Percentiles rank a stretch among this genome's conserved stretches.
phyloP scores from a whole-genome alignment of 2,797 vertebrate species.

The Lagodon rhomboides region DNA sequence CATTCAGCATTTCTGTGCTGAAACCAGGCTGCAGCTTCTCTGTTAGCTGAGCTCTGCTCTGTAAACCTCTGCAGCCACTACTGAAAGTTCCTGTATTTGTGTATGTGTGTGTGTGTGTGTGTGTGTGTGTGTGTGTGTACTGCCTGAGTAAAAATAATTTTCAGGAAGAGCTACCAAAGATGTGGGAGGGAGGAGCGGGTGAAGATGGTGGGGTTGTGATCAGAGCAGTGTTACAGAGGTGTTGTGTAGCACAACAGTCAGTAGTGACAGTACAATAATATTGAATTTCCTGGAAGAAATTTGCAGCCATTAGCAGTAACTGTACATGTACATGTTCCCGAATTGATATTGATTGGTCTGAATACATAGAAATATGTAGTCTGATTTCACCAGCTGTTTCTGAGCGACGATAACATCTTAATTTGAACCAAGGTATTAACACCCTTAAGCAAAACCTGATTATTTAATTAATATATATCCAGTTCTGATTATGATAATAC shows the following conservation, averaged over 20 bases:
- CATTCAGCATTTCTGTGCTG: slow-evolving; percentile 43
- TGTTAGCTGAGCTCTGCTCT: slow-evolving; percentile 27
- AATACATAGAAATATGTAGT: neutral
- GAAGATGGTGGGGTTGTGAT: slow-evolving; percentile 1
- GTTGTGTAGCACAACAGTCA: slow-evolving; percentile 16
- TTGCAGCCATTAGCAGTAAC: slow-evolving; percentile 19
- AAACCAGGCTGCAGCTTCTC: slow-evolving; percentile 19
- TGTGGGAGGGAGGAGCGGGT: slow-evolving; percentile 5
- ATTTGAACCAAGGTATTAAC: slow-evolving; percentile 11
- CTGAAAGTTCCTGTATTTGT: slow-evolving; percentile 37
- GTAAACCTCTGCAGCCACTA: slow-evolving; percentile 29
- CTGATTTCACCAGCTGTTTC: neutral
- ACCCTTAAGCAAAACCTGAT: neutral
- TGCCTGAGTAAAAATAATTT: slow-evolving; percentile 49
- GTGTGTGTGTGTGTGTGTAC: neutral
- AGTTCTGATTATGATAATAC: neutral
- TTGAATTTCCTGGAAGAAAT: slow-evolving; percentile 33
- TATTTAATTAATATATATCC: neutral
- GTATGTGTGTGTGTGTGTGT: slow-evolving; percentile 19
- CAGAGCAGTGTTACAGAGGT: neutral
- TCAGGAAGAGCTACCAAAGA: slow-evolving; percentile 37
- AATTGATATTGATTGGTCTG: slow-evolving; percentile 9
- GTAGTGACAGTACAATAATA: slow-evolving; percentile 13
- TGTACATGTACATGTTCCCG: neutral
- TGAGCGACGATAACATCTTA: neutral